These are phyloP conservation scores for Pseudomyrmex cubaensis DNA, from an alignment of 1,140 invertebrate species.

Conservation along the genomic window DNA sequence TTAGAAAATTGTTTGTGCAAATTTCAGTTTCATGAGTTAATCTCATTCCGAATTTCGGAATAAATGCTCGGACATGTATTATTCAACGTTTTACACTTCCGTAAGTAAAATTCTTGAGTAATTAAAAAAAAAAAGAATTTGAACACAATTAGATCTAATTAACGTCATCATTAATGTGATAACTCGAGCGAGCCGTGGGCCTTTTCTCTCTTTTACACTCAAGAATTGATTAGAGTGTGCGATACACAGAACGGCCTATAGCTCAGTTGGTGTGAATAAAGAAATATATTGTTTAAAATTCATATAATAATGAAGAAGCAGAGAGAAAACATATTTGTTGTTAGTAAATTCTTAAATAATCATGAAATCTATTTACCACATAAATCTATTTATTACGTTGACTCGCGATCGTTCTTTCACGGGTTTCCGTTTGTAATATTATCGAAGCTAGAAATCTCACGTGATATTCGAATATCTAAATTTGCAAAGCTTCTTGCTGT, in stretches of 20 bases:
- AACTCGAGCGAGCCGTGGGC: too few species aligned
- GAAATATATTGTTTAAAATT: background rate
- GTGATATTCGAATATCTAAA: slow-evolving; percentile 20
- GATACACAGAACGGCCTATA: too few species aligned
- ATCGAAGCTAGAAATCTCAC: slow-evolving; percentile 15
- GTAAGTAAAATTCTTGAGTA: background rate
- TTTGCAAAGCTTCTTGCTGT: slow-evolving; percentile 7
- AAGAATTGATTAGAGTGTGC: too few species aligned
- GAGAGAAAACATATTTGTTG: background rate
- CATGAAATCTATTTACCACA: background rate
- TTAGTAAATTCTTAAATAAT: background rate
- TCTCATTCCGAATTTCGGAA: slow-evolving; percentile 6
- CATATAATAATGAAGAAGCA: background rate
- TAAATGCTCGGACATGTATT: background rate
- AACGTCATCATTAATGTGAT: too few species aligned
- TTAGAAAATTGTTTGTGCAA: slow-evolving; percentile 32
- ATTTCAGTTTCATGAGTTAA: slow-evolving; percentile 39
- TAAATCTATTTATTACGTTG: background rate
- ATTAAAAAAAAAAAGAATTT: background rate
- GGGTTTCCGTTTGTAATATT: background rate
- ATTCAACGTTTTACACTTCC: background rate
- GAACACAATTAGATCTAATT: too few species aligned
- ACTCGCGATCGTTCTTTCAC: slow-evolving; percentile 25
- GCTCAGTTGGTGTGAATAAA: too few species aligned
- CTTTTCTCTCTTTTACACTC: too few species aligned